These are phyloP conservation scores for Megaceryle maxima DNA, from an alignment of 2,113 vertebrate genomes.

Conservation along the genomic window DNA sequence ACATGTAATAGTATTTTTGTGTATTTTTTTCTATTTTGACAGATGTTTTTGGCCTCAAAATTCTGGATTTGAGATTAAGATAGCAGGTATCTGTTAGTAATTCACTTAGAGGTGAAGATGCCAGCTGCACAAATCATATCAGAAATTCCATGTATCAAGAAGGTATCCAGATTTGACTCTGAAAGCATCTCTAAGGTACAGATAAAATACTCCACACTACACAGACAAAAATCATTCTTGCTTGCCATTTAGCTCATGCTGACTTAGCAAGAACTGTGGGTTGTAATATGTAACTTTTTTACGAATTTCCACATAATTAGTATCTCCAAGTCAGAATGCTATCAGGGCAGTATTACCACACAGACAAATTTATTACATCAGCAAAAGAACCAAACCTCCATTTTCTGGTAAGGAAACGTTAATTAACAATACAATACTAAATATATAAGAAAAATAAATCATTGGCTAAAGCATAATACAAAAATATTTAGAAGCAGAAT, in stretches of 20 bases:
- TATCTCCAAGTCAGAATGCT: not conserved
- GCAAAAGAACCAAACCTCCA: not conserved
- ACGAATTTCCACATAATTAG: not conserved
- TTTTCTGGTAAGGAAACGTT: not conserved
- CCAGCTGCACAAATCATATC: not conserved
- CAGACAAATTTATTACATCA: not conserved
- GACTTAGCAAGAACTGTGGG: not conserved
- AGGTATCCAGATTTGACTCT: not conserved
- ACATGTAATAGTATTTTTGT: not conserved
- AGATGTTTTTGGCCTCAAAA: not conserved
- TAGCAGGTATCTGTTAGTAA: not conserved
- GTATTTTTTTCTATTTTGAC: not conserved
- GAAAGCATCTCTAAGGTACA: not conserved
- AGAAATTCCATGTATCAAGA: not conserved
- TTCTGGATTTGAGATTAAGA: not conserved
- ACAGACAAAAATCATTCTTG: not conserved
- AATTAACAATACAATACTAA: not conserved
- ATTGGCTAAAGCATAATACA: not conserved
- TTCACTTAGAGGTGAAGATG: rapidly evolving
- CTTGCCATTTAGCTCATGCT: not conserved
- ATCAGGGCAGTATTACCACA: not conserved
- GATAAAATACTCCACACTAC: not conserved
- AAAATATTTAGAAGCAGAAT: not conserved
- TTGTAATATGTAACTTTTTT: not conserved
- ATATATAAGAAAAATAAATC: not conserved